Percentiles rank a stretch among this genome's conserved stretches.
Evolutionary conservation across 2,797 vertebrate genomes (phyloP).

Genomic region (Crax fasciolata): DNA sequence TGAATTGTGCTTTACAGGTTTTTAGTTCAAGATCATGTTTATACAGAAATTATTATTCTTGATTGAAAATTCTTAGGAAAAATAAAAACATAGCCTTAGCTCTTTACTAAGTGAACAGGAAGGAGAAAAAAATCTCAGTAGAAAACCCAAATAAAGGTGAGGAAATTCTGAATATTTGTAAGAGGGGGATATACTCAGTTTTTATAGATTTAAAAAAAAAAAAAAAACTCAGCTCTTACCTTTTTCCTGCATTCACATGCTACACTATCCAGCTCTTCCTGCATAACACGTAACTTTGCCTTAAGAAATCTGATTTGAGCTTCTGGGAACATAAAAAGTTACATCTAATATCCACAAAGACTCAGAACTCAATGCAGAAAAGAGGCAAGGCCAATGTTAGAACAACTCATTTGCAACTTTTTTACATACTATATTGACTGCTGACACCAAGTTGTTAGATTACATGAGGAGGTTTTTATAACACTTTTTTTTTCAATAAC

Average conservation of each 20-base stretch:
- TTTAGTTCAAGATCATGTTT: background rate
- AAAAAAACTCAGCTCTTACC: constrained; percentile 78
- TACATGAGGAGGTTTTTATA: background rate
- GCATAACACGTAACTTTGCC: constrained; percentile 91
- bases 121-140: background rate
- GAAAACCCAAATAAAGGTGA: background rate
- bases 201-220: background rate
- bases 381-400: background rate
- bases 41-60: background rate
- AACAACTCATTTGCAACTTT: background rate
- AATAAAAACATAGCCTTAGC: background rate
- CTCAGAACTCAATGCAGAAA: background rate
- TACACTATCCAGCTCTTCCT: constrained; percentile 90
- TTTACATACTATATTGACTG: background rate
- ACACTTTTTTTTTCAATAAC: background rate
- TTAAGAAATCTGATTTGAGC: constrained; percentile 92
- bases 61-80: background rate
- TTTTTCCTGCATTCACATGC: constrained; percentile 89
- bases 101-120: background rate
- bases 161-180: background rate
- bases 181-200: background rate
- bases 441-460: background rate
- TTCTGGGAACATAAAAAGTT: constrained; percentile 81
- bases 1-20: background rate
- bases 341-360: constrained; percentile 27